Evolutionary conservation across 1,140 invertebrate species (phyloP).

Genomic region (Drosophila triauraria): DNA sequence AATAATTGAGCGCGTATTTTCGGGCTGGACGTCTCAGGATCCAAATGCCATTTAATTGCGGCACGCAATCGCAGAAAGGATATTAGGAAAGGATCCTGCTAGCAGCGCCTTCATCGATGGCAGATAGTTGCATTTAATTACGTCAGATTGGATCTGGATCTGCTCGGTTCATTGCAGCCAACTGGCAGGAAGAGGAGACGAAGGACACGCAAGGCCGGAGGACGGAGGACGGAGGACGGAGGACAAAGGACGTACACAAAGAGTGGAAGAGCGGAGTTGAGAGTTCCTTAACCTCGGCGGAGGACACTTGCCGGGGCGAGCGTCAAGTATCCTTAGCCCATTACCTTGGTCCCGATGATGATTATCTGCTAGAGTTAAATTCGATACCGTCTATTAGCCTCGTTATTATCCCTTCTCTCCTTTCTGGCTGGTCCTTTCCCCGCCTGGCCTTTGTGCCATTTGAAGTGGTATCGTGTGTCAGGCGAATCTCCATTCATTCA

Average conservation of each 20-base stretch:
- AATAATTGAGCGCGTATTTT: constrained; percentile 48
- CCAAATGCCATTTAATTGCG: constrained; percentile 62
- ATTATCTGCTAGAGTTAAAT: constrained; percentile 84
- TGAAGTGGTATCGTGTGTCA: constrained; percentile 82
- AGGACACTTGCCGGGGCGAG: constrained; percentile 65
- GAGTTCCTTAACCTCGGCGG: constrained; percentile 62
- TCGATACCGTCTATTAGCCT: constrained; percentile 85
- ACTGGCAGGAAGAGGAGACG: constrained; percentile 44
- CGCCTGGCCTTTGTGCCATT: constrained; percentile 44
- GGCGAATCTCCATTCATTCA: constrained; percentile 56
- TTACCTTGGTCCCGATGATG: constrained; percentile 66
- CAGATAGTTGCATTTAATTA: constrained; percentile 74
- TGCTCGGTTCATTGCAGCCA: constrained; percentile 60
- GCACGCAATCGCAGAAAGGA: constrained; percentile 42
- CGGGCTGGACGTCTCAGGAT: constrained; percentile 11
- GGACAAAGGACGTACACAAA: constrained; percentile 45
- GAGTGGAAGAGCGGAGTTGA: constrained; percentile 22
- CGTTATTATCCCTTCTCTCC: constrained; percentile 78
- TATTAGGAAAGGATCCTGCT: constrained; percentile 36
- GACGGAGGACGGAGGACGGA: constrained; percentile 32
- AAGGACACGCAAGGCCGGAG: constrained; percentile 43
- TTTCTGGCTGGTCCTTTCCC: constrained; percentile 3
- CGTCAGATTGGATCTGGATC: constrained; percentile 52
- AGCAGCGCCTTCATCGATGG: constrained; percentile 52
- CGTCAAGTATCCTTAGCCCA: constrained; percentile 78